Evolutionary conservation across 1,140 invertebrate species (phyloP).

Genomic region (Pogonomyrmex barbatus): DNA sequence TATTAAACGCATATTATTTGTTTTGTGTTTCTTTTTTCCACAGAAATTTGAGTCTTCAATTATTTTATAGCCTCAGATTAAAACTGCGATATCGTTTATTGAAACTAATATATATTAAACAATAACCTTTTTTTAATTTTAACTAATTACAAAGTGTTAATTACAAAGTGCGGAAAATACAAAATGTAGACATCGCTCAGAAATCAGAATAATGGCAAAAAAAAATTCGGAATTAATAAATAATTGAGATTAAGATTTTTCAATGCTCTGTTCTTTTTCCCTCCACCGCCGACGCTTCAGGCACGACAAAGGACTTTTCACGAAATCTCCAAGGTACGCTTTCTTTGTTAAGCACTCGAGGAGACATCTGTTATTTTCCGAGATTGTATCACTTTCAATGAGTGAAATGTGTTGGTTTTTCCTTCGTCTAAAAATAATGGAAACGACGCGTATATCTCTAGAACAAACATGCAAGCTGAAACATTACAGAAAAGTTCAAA

Average conservation of each 20-base stretch:
- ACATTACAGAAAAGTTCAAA: constrained; percentile 4
- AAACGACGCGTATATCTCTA: neutral
- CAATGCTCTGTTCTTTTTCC: constrained; percentile 50
- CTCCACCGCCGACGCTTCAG: constrained; percentile 59
- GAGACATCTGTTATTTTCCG: constrained; percentile 77
- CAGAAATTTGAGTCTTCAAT: neutral
- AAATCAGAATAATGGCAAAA: constrained; percentile 4
- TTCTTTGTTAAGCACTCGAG: constrained; percentile 75
- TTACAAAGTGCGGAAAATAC: neutral
- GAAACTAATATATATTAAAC: neutral
- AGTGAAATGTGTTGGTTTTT: constrained; percentile 60
- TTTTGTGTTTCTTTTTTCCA: neutral
- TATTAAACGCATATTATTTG: neutral
- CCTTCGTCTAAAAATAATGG: constrained; percentile 66
- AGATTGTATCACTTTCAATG: constrained; percentile 76
- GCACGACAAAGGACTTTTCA: constrained; percentile 74
- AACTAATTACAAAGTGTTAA: neutral
- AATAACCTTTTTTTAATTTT: neutral
- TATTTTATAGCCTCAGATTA: neutral
- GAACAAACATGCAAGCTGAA: constrained; percentile 49
- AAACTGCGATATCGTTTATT: neutral
- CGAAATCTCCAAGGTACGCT: constrained; percentile 74
- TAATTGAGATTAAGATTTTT: constrained; percentile 69
- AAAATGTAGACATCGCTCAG: neutral
- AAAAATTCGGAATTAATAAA: constrained; percentile 64